These are phyloP conservation scores for Myrmecobius fasciatus DNA, from an alignment of 2,113 vertebrate genomes.

Conservation along the genomic window DNA sequence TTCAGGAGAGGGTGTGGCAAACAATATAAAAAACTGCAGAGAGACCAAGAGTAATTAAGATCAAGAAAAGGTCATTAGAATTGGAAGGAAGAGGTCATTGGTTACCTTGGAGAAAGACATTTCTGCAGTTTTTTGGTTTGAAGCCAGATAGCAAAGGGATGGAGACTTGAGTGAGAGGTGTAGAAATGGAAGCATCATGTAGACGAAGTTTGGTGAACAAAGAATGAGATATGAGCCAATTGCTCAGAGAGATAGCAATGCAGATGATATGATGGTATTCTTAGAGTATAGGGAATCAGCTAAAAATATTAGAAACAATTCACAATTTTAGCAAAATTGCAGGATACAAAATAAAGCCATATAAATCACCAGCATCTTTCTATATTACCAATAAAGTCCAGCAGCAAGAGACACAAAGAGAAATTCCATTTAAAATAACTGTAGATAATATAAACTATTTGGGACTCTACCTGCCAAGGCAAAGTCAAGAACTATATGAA, in stretches of 20 bases:
- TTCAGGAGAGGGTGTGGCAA: neutral
- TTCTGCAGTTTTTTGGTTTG: neutral
- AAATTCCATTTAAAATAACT: too few species aligned
- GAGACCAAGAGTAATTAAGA: neutral
- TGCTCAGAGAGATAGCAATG: neutral
- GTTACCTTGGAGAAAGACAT: neutral
- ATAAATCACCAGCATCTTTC: too few species aligned
- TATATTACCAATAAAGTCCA: too few species aligned
- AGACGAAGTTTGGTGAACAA: neutral
- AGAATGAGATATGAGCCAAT: neutral
- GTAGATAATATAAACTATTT: too few species aligned
- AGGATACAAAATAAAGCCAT: too few species aligned
- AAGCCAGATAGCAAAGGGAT: neutral
- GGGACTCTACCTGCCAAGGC: too few species aligned
- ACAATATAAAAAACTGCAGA: neutral
- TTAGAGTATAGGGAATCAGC: too few species aligned
- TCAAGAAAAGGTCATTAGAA: neutral
- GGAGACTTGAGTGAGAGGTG: neutral
- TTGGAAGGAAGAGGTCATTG: neutral
- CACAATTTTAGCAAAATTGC: too few species aligned
- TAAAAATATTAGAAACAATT: too few species aligned
- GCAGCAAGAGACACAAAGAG: too few species aligned
- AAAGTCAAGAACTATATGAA: too few species aligned
- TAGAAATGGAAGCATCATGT: neutral
- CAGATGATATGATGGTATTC: too few species aligned